Conservation (phyloP, 2,888 invertebrate genomes). For the Eupsilia transversa region DNA sequence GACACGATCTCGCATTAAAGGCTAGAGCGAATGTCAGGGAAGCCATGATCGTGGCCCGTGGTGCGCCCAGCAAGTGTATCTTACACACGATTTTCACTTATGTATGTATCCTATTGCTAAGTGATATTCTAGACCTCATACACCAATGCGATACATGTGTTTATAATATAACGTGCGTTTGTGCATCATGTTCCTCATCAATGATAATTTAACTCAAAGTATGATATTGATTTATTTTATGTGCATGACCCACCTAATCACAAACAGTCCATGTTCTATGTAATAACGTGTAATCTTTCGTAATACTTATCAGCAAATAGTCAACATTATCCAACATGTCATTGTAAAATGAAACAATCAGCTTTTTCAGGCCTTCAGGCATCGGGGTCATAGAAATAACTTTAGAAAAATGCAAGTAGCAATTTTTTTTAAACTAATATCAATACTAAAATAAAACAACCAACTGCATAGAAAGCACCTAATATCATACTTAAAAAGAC, state of each 20-base stretch:
- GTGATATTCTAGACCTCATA: background rate
- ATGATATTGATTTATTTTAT: background rate
- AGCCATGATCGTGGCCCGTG: slow-evolving; percentile 48
- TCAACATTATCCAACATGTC: background rate
- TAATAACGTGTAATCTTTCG: background rate
- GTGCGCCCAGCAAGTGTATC: slow-evolving; percentile 5
- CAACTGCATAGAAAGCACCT: too few species aligned
- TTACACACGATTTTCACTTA: slow-evolving; percentile 34
- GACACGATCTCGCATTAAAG: slow-evolving; percentile 70
- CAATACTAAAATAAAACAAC: background rate
- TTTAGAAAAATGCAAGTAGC: background rate
- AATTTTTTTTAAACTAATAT: background rate
- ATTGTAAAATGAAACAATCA: background rate
- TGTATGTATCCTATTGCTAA: background rate
- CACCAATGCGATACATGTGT: background rate
- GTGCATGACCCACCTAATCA: background rate
- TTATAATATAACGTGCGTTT: background rate
- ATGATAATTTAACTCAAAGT: background rate
- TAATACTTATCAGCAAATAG: too few species aligned
- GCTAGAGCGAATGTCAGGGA: slow-evolving; percentile 64
- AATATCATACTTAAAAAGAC: background rate
- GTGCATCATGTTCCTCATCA: background rate
- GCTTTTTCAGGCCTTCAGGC: background rate
- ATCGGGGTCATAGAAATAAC: background rate
- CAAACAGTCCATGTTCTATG: background rate